Base-by-base conservation (phyloP, 2,888 invertebrate species). In the Physocephala rufipes region DNA sequence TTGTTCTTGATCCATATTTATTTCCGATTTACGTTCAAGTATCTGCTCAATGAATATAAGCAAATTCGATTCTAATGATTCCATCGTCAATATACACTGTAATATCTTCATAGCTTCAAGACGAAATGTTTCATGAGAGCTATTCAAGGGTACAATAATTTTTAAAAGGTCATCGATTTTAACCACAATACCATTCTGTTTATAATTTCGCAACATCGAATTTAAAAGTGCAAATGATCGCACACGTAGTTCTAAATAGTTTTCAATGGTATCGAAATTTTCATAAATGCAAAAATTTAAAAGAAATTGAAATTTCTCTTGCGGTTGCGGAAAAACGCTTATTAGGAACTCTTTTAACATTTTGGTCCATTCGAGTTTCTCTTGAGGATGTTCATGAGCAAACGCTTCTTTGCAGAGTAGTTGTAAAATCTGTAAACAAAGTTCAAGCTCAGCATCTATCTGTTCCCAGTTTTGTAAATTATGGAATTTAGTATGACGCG, bases 1-100 rank as follows among this genome's bases (percentile, higher is more conserved):
- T 80, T 93, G 93, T 74, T 92, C 90, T 49, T 88, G 85, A 78
- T 94, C 93, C 74, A 92, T 82, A 36, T 88, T 75, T 53, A 94
- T 86, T 80, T 93, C 93, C 69, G 89, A 86, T 73, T 86, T 86
- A 58, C 89, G 88, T 45, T 76, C 77, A 16, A 84, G 59, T 16
- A 86, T 70, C 9, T 74, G 69, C 2, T 76, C 62, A 0, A 85
- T 75, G 59, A 80, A 91, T 75, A 67, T 89, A 86, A 62, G 88
- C 80, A 78, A 72, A 24, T 78, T 74, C 0, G 70, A 58, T 2
- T 77, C 75, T 12, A 79, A 30, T 21, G 12, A 7, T 9, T 49
- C 47, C 1, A 71, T 7, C 1, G 59, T 49, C 7, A 73, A 71
- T 12, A 84, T 30, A 43, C 77, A 59, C 21, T 79, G 67, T 1